Evolutionary conservation across 2,888 invertebrate genomes (phyloP).

Genomic region (Zonitis immaculata): DNA sequence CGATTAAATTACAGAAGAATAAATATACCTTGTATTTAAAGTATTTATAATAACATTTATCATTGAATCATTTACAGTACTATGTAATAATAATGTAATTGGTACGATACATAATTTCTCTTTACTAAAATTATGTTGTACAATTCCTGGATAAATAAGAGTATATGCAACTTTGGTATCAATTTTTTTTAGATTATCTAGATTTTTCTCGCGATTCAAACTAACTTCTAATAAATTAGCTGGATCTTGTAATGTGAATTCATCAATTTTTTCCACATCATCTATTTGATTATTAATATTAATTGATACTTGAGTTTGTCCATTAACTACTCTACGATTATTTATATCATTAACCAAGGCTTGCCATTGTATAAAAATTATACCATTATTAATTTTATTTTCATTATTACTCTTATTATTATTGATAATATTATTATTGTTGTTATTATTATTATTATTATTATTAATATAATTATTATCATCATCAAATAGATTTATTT

Average conservation of each 20-base stretch:
- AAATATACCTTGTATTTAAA: constrained; percentile 12
- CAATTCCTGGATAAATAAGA: constrained; percentile 55
- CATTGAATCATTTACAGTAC: constrained; percentile 55
- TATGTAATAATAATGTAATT: constrained; percentile 62
- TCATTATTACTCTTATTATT: constrained; percentile 23
- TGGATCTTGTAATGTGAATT: constrained; percentile 12
- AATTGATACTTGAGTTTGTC: constrained; percentile 66
- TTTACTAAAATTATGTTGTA: constrained; percentile 60
- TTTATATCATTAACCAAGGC: constrained; percentile 51
- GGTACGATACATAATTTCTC: constrained; percentile 63
- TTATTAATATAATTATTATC: constrained; percentile 17
- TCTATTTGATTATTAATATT: constrained; percentile 43
- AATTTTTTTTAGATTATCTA: constrained; percentile 5
- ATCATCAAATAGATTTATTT: constrained; percentile 38
- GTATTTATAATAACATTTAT: constrained; percentile 55
- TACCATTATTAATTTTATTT: constrained; percentile 36
- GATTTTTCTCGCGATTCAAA: constrained; percentile 11
- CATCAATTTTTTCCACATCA: constrained; percentile 23
- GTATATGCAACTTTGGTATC: constrained; percentile 53
- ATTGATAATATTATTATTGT: constrained; percentile 8
- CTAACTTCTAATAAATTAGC: constrained; percentile 18
- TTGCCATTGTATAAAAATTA: constrained; percentile 45
- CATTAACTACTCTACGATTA: constrained; percentile 55
- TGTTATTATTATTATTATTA: constrained; percentile 4
- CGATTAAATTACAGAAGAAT: neutral